phyloP scores from a whole-genome alignment of 2,888 invertebrate species.

The Automeris io region DNA sequence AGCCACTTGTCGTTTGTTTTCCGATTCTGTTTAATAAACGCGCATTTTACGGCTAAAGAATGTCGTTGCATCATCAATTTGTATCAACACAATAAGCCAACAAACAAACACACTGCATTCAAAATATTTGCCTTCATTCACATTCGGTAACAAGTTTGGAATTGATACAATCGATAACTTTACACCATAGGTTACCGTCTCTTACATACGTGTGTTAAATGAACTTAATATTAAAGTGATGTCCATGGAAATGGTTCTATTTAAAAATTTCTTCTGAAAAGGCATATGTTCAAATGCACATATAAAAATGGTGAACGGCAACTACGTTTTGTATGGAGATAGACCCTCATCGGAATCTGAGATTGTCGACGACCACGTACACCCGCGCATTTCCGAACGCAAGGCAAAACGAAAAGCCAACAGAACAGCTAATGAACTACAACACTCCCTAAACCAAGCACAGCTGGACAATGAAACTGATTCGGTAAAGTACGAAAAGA shows the following conservation, averaged over 20 bases:
- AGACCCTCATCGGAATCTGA: conserved; percentile 63
- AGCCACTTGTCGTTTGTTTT: conserved; percentile 19
- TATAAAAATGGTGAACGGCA: conserved; percentile 64
- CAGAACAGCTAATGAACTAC: conserved; percentile 54
- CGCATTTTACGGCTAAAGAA: conserved; percentile 48
- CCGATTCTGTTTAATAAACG: conserved; percentile 32
- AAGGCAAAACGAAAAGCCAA: conserved; percentile 50
- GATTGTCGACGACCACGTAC: conserved; percentile 63
- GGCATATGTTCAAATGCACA: conserved; percentile 12
- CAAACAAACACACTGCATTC: conserved; percentile 62
- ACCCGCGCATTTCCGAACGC: conserved; percentile 49
- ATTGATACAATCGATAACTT: conserved; percentile 22
- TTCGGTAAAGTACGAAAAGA: conserved; percentile 63
- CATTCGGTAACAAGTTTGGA: conserved; percentile 23
- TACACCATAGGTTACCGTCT: conserved; percentile 19
- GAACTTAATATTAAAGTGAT: conserved; percentile 27
- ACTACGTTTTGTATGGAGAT: conserved; percentile 66
- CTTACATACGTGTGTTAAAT: conserved; percentile 18
- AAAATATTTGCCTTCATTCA: conserved; percentile 37
- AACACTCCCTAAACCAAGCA: conserved; percentile 47
- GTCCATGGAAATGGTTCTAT: conserved; percentile 24
- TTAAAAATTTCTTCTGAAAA: conserved; percentile 17
- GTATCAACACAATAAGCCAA: conserved; percentile 31
- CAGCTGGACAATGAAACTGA: conserved; percentile 68
- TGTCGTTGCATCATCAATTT: conserved; percentile 37